Base-by-base conservation (phyloP, 2,113 vertebrate genomes). In the Sciurus niger region DNA sequence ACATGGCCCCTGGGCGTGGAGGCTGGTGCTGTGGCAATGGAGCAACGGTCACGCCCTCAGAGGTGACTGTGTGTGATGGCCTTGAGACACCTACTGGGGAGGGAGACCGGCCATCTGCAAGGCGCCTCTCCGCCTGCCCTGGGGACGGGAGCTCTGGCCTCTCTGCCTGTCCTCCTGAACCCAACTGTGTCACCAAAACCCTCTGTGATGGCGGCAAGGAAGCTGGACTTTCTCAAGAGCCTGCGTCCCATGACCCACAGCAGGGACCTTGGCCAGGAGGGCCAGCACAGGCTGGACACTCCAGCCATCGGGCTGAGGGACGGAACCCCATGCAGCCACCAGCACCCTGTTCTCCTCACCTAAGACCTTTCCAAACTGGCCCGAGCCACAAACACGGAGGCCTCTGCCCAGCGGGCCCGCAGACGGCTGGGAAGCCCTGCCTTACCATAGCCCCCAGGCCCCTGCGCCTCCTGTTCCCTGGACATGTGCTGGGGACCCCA, bases 21-120 rank as follows among this genome's bases (percentile, higher is more conserved):
- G 34, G 72, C 22, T 1, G 3, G 3, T 10, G 58, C 28, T 28
- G 1, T 30, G 7, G 12, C 0, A 7, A 6, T 0, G 0, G 37
- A 24, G 25, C 0, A 0, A 3, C 1, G 24, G 84, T 48, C 40
- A 4, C 43, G 2, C 30, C 40, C 4, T n/a, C 1, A 7, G 13
- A 5, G 30, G 37, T 28, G 9, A 48, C 20, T 10, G 14, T 13
- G 7, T 0, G 16, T 10, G 1, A 0, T 18, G 68, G n/a, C 43
- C 18, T 43, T 17, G 8, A 1, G n/a, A 9, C 6, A 0, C 13
- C 13, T 4, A 40, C 58, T 22, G 34, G 14, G 5, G 34, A 9
- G 2, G 6, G 48, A 63, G 4, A 8, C 51, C 43, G 65, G 40
- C 20, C 16, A 20, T 60, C 43, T 2, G 1, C 43, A 24, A 1